Evolutionary conservation across 1,140 invertebrate genomes (phyloP), one percentile per base, ranked within the genome.

Genomic region (Lasaia peninsularis): DNA sequence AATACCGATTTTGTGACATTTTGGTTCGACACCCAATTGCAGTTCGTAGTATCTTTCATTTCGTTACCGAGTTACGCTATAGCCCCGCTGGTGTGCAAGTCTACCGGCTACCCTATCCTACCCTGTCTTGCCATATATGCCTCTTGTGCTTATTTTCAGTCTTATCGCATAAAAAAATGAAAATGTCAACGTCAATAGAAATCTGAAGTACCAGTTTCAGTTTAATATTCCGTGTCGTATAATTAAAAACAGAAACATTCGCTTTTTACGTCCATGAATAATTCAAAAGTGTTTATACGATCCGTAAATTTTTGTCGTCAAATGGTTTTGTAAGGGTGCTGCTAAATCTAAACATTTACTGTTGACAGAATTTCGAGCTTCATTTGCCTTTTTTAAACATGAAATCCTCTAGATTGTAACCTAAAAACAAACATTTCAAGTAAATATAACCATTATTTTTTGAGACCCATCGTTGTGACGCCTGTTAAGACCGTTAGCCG

Each of bases 241-340:
- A 86, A 88, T 88, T 88, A 88, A 86, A 87, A 87, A 86, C 80
- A 85, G 79, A 83, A 85, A 86, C 73, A 86, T 80, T 84, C 79
- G 69, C 80, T 82, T 86, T 83, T 86, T 81, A 84, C 80, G 71
- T 73, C 75, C 79, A 84, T 88, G 85, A 88, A 88, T 88, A 78
- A 88, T 88, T 78, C 80, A 88, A 75, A 72, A 78, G 80, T 71
- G 71, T 83, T 88, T 80, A 82, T 81, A 78, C 78, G 80, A 88
- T 74, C 73, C 71, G 77, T 86, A 78, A 80, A 76, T 78, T 82
- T 78, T 74, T 78, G 74, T 80, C 76, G 73, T 66, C 69, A 80
- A 81, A 83, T 78, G 71, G 63, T 71, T 75, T 67, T 77, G 73
- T 28, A 28, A 32, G 61, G 24, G 16, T 40, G 12, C 6, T 16